A percentile compares a stretch with the other conserved stretches of the same genome.
These are phyloP conservation scores for Allacma fusca DNA, from an alignment of 2,888 invertebrate genomes.

Conservation along the genomic window DNA sequence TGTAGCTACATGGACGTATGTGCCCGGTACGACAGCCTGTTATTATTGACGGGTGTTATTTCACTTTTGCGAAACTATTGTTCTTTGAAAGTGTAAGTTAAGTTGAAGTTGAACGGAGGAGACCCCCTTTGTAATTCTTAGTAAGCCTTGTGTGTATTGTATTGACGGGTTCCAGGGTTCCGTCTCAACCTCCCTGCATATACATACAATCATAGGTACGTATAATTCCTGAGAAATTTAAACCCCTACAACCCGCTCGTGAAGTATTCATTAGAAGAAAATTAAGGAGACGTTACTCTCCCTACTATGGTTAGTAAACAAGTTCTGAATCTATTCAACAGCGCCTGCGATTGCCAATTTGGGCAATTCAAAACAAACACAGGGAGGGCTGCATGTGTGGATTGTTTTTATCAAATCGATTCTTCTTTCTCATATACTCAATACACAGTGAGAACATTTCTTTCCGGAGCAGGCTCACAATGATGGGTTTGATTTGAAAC, in stretches of 20 bases:
- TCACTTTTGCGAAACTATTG: constrained; percentile 16
- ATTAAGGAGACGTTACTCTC: not conserved
- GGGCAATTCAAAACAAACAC: not conserved
- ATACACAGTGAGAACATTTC: too few species aligned
- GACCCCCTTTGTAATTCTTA: too few species aligned
- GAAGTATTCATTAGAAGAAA: not conserved
- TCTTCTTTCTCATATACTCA: too few species aligned
- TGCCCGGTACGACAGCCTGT: not conserved
- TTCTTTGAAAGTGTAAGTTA: not conserved
- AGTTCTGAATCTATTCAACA: not conserved
- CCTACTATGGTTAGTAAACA: constrained; percentile 1
- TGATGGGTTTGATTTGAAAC: too few species aligned
- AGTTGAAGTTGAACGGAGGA: not conserved
- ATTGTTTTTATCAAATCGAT: not conserved
- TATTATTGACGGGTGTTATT: constrained; percentile 13
- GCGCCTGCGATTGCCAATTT: not conserved
- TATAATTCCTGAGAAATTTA: not conserved
- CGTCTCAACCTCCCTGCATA: not conserved
- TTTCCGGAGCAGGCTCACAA: too few species aligned
- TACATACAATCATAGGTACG: not conserved
- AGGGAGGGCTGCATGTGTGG: not conserved
- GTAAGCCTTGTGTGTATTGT: too few species aligned
- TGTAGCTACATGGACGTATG: not conserved
- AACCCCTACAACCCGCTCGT: not conserved
- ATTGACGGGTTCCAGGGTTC: not conserved